Base-by-base conservation (phyloP, 2,797 vertebrate genomes). In the Chaetodon trifasciatus region DNA sequence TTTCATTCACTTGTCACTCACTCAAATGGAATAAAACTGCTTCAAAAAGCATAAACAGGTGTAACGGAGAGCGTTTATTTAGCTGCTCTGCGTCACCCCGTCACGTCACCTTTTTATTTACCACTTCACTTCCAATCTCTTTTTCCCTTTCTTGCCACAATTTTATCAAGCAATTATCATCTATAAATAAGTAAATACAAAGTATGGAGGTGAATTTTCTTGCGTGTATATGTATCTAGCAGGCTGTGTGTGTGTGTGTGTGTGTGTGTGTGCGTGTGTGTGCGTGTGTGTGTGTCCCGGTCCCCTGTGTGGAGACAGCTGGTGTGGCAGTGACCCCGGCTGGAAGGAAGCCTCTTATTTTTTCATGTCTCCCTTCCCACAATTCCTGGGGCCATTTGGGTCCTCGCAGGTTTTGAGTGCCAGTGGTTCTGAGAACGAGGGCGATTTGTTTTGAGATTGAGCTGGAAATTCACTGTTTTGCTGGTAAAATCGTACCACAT, bases 271-370 rank as follows among this genome's bases (percentile, higher is more conserved):
- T 86, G 69, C 53, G 62, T 77, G 77, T 65, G 62, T 64, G 69
- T 56, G 62, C 75, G 77, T 65, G 58, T 73, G 69, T 72, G 81
- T 74, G 74, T 76, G 86, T 86, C 47, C 84, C 35, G 78, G 81
- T 88, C 84, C 70, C 89, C 90, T 90, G 82, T 90, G 91, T 83
- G 76, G 89, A 76, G 91, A 92, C 92, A 93, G 92, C 92, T 93
- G 90, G 87, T 87, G 86, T 77, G 78, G 81, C 86, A 80, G 40
- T 84, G 84, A 90, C 85, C 83, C 78, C 42, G 76, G 66, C 82
- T 86, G 77, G 82, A 84, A 83, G 81, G 81, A 88, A 86, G 85
- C 83, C 84, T 83, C 62, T 4, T 55, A 67, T 67, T 83, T 90
- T 85, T 87, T 78, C 76, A 76, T 71, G 72, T 87, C 74, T 87